phyloP scores from a whole-genome alignment of 2,888 invertebrate genomes.

The Oconnorella tubifera region DNA sequence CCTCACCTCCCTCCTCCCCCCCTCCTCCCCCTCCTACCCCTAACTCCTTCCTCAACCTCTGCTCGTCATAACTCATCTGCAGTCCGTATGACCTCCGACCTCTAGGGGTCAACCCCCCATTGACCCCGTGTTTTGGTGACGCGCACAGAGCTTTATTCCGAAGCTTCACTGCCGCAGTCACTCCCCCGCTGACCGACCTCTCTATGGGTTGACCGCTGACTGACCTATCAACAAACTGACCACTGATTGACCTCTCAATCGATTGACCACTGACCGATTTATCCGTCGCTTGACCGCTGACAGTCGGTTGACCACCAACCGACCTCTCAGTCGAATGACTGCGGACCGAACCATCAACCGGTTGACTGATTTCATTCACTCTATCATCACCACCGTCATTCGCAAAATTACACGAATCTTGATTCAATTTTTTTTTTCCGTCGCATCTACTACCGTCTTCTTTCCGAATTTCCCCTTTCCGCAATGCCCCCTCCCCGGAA shows the following conservation, averaged over 20 bases:
- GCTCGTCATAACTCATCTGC: conserved; percentile 15
- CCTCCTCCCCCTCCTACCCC: conserved; percentile 3
- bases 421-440: not conserved
- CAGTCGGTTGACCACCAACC: not conserved
- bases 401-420: not conserved
- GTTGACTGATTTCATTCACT: not conserved
- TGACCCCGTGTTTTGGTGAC: not conserved
- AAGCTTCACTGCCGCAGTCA: not conserved
- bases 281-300: not conserved
- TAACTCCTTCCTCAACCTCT: conserved; percentile 5
- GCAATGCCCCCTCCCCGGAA: not conserved
- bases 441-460: too few species aligned
- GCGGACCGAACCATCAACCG: not conserved
- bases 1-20: conserved; percentile 1
- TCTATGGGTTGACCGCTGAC: not conserved
- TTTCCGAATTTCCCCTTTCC: not conserved
- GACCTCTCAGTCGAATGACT: not conserved
- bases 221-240: not conserved
- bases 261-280: not conserved
- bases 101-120: not conserved
- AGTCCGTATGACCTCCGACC: not conserved
- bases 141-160: too few species aligned
- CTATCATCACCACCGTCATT: not conserved
- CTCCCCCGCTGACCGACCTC: not conserved
- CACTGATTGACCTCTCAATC: not conserved